phyloP scores from a whole-genome alignment of 1,140 invertebrate species.

The Drosophila ohnishii region DNA sequence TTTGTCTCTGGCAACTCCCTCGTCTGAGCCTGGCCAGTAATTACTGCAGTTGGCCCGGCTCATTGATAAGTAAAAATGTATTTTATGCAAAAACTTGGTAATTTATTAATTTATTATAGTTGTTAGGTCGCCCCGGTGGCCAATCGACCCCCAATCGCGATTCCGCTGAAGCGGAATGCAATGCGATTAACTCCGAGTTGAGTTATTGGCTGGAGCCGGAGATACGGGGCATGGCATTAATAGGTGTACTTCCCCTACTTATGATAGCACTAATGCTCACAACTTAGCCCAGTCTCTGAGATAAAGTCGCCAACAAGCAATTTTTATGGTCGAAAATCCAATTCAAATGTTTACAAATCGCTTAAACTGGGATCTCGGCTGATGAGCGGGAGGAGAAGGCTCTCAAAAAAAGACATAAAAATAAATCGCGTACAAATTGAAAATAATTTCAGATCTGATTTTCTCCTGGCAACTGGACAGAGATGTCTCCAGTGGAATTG shows the following conservation, averaged over 20 bases:
- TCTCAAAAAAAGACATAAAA: constrained; percentile 76
- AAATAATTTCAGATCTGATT: constrained; percentile 83
- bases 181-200: constrained; percentile 63
- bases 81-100: constrained; percentile 73
- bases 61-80: constrained; percentile 73
- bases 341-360: constrained; percentile 82
- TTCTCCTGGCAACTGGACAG: constrained; percentile 74
- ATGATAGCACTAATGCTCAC: constrained; percentile 58
- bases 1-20: constrained; percentile 61
- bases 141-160: constrained; percentile 20
- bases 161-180: constrained; percentile 62
- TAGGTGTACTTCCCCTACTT: constrained; percentile 61
- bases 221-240: constrained; percentile 41
- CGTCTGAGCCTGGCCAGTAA: constrained; percentile 37
- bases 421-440: constrained; percentile 83
- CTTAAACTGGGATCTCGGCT: constrained; percentile 60
- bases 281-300: constrained; percentile 57
- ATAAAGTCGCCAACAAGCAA: constrained; percentile 75
- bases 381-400: constrained; percentile 12
- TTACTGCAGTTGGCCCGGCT: constrained; percentile 56
- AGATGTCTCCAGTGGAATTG: constrained; percentile 59
- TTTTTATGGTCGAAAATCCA: constrained; percentile 80
- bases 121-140: constrained; percentile 32
- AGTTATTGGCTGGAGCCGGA: constrained; percentile 38
- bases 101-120: constrained; percentile 79